Percentiles rank a stretch among this genome's conserved stretches.
Evolutionary conservation across 2,797 vertebrate species (phyloP).

Genomic region (Sebastolobus alascanus): DNA sequence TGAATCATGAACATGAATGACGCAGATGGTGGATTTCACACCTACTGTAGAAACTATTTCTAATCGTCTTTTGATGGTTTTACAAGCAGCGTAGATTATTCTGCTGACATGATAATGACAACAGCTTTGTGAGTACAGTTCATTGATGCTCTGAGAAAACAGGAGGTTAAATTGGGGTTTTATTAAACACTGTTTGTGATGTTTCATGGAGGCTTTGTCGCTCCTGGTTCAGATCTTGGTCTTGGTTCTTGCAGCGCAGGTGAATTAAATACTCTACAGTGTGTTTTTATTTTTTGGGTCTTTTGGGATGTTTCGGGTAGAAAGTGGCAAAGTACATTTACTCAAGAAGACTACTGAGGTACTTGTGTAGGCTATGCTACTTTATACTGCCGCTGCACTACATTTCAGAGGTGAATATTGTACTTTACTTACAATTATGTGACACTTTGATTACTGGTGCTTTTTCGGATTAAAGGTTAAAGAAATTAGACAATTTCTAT

Average conservation of each 20-base stretch:
- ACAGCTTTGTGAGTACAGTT: background rate
- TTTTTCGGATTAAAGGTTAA: background rate
- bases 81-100: constrained; percentile 12
- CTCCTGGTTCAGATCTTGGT: background rate
- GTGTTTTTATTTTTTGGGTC: background rate
- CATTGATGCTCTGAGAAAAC: background rate
- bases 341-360: background rate
- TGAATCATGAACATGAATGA: constrained; percentile 14
- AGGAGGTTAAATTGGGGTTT: background rate
- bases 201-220: background rate
- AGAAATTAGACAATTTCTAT: background rate
- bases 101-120: background rate
- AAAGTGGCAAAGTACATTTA: background rate
- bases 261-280: background rate
- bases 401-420: background rate
- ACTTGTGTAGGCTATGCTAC: background rate
- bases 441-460: background rate
- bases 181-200: background rate
- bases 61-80: constrained; percentile 4
- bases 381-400: background rate
- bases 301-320: background rate
- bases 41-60: background rate
- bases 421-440: background rate
- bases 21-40: background rate
- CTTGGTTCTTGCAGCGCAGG: background rate